Conservation (phyloP, 2,113 vertebrate species). For the Lagopus leucura region DNA sequence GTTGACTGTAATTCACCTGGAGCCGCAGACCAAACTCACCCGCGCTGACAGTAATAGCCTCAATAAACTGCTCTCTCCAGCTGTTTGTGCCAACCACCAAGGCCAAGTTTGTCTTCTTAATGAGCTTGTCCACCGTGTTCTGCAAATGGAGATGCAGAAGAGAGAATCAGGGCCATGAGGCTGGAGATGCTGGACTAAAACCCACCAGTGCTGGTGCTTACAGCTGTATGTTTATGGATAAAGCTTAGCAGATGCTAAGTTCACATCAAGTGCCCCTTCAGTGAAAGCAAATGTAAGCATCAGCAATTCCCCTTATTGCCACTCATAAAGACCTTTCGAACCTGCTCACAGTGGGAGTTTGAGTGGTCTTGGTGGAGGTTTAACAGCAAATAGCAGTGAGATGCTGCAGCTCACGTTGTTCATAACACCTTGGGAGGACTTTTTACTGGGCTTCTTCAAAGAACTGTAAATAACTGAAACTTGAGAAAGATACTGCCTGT, state of each 20-base stretch:
- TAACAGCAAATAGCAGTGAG: background rate
- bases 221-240: background rate
- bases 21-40: conserved; percentile 82
- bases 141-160: conserved; percentile 66
- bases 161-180: background rate
- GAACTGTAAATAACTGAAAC: background rate
- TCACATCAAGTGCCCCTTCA: conserved; percentile 19
- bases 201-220: background rate
- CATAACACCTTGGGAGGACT: background rate
- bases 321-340: background rate
- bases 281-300: background rate
- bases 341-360: background rate
- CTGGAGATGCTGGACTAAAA: background rate
- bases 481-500: background rate
- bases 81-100: conserved; percentile 94
- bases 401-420: background rate
- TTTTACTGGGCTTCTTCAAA: background rate
- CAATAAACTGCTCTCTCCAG: conserved; percentile 97
- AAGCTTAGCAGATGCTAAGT: conserved; percentile 25
- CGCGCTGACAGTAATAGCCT: conserved; percentile 95
- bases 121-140: conserved; percentile 97
- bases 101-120: conserved; percentile 98
- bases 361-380: background rate
- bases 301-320: background rate
- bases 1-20: background rate